phyloP scores from a whole-genome alignment of 2,113 vertebrate species.

The Poeciliopsis turrubarensis region DNA sequence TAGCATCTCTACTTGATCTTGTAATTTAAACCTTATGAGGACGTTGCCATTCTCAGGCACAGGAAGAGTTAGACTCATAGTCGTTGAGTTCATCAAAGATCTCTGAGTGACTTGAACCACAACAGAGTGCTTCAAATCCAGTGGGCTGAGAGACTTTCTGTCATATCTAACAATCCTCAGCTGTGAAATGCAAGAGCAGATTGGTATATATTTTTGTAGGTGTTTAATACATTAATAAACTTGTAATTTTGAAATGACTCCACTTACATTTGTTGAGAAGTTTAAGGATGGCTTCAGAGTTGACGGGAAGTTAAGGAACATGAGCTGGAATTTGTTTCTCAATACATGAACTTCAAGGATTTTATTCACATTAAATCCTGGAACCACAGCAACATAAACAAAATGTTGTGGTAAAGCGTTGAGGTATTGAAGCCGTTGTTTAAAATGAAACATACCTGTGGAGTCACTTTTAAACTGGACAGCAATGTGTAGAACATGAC shows the following conservation, averaged over 20 bases:
- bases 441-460: constrained; percentile 74
- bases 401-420: background rate
- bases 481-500: constrained; percentile 47
- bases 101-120: constrained; percentile 76
- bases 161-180: constrained; percentile 83
- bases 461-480: constrained; percentile 80
- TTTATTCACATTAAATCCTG: constrained; percentile 82
- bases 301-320: constrained; percentile 79
- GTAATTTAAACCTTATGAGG: constrained; percentile 52
- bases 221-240: background rate
- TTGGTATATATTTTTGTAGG: background rate
- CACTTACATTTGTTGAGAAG: constrained; percentile 85
- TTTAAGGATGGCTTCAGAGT: constrained; percentile 85
- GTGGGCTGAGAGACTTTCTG: constrained; percentile 68
- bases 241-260: background rate
- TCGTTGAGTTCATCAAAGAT: background rate
- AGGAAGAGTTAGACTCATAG: constrained; percentile 19
- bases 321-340: constrained; percentile 76
- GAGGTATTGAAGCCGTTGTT: background rate
- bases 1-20: constrained; percentile 43
- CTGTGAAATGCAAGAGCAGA: constrained; percentile 63
- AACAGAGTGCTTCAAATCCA: constrained; percentile 75
- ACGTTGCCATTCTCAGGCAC: constrained; percentile 66
- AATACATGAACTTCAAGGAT: constrained; percentile 78
- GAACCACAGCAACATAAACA: background rate